A percentile compares a stretch with the other conserved stretches of the same genome.
phyloP scores from a whole-genome alignment of 1,140 invertebrate species.

The Eupristina koningsbergeri region DNA sequence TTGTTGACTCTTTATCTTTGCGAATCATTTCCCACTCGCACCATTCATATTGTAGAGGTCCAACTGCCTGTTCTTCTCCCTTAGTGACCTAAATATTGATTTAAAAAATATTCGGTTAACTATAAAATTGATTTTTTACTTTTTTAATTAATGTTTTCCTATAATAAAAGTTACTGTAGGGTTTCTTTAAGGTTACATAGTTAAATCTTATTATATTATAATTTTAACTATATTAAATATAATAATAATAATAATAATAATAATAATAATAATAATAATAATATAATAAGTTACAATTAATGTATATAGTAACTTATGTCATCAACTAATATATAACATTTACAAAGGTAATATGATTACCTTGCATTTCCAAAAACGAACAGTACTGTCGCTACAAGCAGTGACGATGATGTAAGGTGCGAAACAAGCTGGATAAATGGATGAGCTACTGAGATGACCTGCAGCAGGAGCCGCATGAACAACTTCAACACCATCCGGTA shows the following conservation, averaged over 20 bases:
- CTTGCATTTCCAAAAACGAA: conserved; percentile 83
- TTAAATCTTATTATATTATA: too few species aligned
- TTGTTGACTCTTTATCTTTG: conserved; percentile 86
- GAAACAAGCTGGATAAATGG: conserved; percentile 97
- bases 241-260: too few species aligned
- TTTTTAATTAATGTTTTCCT: too few species aligned
- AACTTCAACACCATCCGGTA: conserved; percentile 90
- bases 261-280: too few species aligned
- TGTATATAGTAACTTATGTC: too few species aligned
- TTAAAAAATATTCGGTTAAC: too few species aligned
- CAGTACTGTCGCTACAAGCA: conserved; percentile 90
- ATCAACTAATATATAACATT: too few species aligned
- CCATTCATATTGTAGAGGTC: conserved; percentile 83
- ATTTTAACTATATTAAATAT: too few species aligned
- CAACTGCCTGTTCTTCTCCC: conserved; percentile 24
- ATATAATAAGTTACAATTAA: too few species aligned
- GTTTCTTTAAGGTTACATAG: too few species aligned
- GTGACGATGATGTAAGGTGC: conserved; percentile 96
- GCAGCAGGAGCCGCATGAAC: conserved; percentile 94
- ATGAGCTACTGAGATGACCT: conserved; percentile 97
- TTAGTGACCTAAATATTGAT: conserved; percentile 54
- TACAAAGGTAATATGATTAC: conserved; percentile 60
- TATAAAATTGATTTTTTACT: too few species aligned
- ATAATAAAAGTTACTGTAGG: too few species aligned
- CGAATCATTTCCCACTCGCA: conserved; percentile 92